Conservation (phyloP, 1,140 invertebrate genomes). For the Pemphigus obesinymphae region DNA sequence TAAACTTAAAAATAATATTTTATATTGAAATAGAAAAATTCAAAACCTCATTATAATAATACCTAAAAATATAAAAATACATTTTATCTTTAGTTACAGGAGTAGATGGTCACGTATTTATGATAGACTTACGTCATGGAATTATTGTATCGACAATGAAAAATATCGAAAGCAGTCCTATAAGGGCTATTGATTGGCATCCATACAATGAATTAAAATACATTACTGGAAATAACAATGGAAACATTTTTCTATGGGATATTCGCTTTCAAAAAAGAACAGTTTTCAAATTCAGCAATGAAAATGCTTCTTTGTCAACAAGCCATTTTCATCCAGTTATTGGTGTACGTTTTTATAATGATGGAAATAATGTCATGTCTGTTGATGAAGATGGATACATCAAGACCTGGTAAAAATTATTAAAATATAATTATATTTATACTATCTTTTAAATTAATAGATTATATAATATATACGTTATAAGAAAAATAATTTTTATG, state of each 20-base stretch:
- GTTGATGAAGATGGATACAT: not conserved
- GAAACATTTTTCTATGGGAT: slow-evolving; percentile 22
- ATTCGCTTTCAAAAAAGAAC: not conserved
- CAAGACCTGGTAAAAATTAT: slow-evolving; percentile 20
- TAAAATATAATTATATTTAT: not conserved
- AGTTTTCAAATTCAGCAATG: not conserved
- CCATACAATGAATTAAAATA: slow-evolving; percentile 15
- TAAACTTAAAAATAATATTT: not conserved
- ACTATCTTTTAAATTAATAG: too few species aligned
- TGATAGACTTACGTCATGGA: slow-evolving; percentile 1
- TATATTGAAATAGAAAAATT: too few species aligned
- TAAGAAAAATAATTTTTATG: too few species aligned
- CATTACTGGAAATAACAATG: not conserved
- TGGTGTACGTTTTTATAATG: slow-evolving; percentile 16
- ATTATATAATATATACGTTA: too few species aligned
- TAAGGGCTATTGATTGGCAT: not conserved
- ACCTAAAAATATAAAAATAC: not conserved
- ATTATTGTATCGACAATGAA: not conserved
- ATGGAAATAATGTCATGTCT: slow-evolving; percentile 5
- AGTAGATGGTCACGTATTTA: not conserved
- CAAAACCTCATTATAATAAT: too few species aligned
- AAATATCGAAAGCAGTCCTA: not conserved
- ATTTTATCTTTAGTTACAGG: not conserved
- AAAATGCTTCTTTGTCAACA: not conserved
- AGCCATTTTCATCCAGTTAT: not conserved